phyloP scores from a whole-genome alignment of 1,140 invertebrate genomes.

The Drosophila miranda region DNA sequence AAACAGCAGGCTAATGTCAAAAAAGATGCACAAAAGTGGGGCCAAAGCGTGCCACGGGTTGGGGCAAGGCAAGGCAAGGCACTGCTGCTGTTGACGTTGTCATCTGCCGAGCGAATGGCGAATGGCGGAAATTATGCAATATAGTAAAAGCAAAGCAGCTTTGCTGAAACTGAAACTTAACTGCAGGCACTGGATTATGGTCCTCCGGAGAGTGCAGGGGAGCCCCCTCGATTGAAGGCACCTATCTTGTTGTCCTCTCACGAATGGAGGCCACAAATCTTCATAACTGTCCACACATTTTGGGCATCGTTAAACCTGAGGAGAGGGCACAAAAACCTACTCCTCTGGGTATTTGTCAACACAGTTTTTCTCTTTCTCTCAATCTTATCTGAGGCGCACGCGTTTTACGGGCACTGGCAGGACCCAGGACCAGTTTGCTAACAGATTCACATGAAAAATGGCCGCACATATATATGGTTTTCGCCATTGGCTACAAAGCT shows the following conservation, averaged over 20 bases:
- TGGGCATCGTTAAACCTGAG: conserved; percentile 33
- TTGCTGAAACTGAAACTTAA: conserved; percentile 73
- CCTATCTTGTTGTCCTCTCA: conserved; percentile 4
- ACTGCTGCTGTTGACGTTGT: conserved; percentile 34
- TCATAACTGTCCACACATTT: conserved; percentile 64
- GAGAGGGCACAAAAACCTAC: conserved; percentile 14
- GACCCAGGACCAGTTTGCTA: conserved; percentile 11
- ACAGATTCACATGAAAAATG: conserved; percentile 69
- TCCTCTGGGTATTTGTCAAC: conserved; percentile 68
- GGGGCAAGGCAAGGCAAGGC: conserved; percentile 2
- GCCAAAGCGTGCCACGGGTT: conserved; percentile 48
- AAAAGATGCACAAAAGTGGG: conserved; percentile 65
- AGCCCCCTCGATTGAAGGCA: too few species aligned
- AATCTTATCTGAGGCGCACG: conserved; percentile 68
- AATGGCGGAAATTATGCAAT: conserved; percentile 79
- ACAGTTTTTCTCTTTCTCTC: conserved; percentile 15
- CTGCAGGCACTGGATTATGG: conserved; percentile 70
- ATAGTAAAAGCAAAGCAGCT: conserved; percentile 70
- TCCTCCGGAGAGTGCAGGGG: too few species aligned
- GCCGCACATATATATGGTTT: conserved; percentile 56
- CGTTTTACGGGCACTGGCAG: conserved; percentile 46
- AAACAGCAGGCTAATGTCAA: conserved; percentile 71
- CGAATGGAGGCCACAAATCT: conserved; percentile 44
- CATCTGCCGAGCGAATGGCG: conserved; percentile 41
- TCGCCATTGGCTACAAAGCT: conserved; percentile 56